Evolutionary conservation across 2,113 vertebrate species (phyloP).

Genomic region (Oncorhynchus gorbuscha): DNA sequence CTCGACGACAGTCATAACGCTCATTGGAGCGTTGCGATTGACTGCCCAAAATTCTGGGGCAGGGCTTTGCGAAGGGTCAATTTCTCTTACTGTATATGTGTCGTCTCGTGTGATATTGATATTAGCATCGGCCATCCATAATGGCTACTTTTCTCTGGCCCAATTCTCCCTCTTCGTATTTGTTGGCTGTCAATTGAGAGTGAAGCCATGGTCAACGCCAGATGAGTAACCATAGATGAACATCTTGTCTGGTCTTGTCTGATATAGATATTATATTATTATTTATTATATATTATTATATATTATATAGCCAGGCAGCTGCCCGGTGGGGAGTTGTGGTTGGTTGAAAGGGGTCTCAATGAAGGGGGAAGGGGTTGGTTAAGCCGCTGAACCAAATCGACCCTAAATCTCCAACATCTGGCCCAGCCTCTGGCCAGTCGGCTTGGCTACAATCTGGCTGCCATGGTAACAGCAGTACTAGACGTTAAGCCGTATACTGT

Average conservation of each 20-base stretch:
- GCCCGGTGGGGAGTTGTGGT: background rate
- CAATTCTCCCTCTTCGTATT: background rate
- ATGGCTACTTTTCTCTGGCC: background rate
- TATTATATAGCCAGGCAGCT: background rate
- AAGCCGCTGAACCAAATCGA: constrained; percentile 13
- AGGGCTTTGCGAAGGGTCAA: no score
- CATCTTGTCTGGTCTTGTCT: background rate
- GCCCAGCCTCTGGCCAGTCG: constrained; percentile 7
- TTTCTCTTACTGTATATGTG: background rate
- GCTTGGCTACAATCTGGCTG: constrained; percentile 6
- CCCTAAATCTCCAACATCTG: constrained; percentile 35
- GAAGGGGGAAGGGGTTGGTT: constrained; percentile 5
- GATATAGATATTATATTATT: no score
- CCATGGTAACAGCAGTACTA: constrained; percentile 1
- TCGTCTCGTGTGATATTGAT: background rate
- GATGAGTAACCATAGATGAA: background rate
- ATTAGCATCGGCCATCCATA: background rate
- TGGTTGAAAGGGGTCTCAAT: background rate
- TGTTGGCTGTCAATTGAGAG: background rate
- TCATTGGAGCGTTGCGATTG: no score
- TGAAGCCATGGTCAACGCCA: background rate
- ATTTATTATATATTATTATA: no score
- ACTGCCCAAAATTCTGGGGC: no score
- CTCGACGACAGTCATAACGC: no score
- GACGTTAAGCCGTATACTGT: background rate